phyloP scores from a whole-genome alignment of 2,888 invertebrate genomes.

The Dugesia japonica region DNA sequence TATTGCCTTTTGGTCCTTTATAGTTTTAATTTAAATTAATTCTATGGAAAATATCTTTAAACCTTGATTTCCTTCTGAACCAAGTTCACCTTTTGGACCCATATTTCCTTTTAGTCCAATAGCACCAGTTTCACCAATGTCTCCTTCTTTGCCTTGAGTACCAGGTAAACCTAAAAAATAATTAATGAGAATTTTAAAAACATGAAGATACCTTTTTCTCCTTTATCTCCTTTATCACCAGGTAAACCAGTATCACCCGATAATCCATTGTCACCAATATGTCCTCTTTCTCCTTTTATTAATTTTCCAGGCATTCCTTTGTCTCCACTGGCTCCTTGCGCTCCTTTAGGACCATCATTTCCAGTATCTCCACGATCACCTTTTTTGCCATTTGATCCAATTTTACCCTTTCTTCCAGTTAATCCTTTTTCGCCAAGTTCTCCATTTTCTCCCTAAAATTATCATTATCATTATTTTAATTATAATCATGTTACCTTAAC shows the following conservation, averaged over 20 bases:
- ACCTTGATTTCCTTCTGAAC: conserved; percentile 27
- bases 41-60: too few relatives aligned
- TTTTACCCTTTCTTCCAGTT: neutral
- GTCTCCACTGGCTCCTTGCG: neutral
- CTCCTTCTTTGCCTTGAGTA: neutral
- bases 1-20: conserved; percentile 23
- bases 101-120: neutral
- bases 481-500: neutral
- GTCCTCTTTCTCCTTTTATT: neutral
- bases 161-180: conserved; percentile 7
- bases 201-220: neutral
- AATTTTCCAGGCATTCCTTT: neutral
- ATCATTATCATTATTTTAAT: neutral
- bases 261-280: neutral
- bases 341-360: neutral
- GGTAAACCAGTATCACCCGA: neutral
- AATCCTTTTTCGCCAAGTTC: neutral
- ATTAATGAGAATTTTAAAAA: too few relatives aligned
- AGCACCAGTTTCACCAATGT: conserved; percentile 22
- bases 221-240: neutral
- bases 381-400: neutral
- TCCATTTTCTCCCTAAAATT: neutral
- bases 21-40: too few relatives aligned
- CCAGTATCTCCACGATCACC: conserved; percentile 22
- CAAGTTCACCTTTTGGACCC: neutral